Evolutionary conservation across 30 jellyfish, hydroid and myxozoan species (phyloP), one percentile per base, ranked within the genome.

Genomic region (Hydractinia echinata): DNA sequence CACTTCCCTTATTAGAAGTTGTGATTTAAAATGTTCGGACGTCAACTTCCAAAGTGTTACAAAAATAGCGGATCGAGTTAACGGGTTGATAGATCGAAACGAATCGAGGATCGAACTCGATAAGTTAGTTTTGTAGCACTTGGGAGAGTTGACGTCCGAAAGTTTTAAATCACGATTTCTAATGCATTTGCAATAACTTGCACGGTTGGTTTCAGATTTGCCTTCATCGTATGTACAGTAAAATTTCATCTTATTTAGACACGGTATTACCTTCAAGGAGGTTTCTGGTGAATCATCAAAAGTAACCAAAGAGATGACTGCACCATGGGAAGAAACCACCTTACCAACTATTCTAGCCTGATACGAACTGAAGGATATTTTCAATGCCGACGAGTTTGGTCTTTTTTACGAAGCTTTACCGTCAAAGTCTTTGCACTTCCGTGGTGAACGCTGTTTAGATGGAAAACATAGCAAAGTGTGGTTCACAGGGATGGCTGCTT

Each of bases 281-380:
- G n/a, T n/a, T n/a, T n/a, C n/a, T n/a, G n/a, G n/a, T n/a, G n/a
- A n/a, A n/a, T 30, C 81, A 10, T 48, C 72, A 48, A 51, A 30
- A 51, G n/a, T 30, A 6, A 72, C n/a, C 72, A 72, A 10, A 7
- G 58, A 72, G 58, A 72, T 72, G 81, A 72, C 64, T 6, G 64
- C 64, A 76, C 61, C 58, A 53, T 78, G 86, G 72, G 15, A 53
- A 44, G 83, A 78, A 78, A 78, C 86, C 15, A 78, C 86, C 6
- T 54, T 78, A n/a, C 86, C 83, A 78, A 78, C 83, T 8, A 78
- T 78, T 8, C 61, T 78, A 53, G 83, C 86, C 39, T 4, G 83
- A 78, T 61, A 78, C 10, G 18, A 78, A 78, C 83, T 53, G 39
- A 78, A 78, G 54, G 79, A 78, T 78, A 78, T 78, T 16, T 78